Percentiles rank a stretch among this genome's conserved stretches.
Conservation (phyloP, 2,113 vertebrate species). For the Melanocharis versteri region DNA sequence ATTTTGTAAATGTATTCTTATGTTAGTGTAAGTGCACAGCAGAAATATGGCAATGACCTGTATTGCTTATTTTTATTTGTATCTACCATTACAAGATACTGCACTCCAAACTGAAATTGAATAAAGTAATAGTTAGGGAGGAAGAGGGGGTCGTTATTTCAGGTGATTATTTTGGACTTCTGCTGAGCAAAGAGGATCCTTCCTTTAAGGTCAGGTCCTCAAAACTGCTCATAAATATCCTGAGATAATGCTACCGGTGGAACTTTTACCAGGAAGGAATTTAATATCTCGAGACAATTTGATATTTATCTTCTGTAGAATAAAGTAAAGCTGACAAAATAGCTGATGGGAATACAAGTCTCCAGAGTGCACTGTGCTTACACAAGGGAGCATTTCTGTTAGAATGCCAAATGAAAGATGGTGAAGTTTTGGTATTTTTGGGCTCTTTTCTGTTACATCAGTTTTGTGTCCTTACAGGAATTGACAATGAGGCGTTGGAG, state of each 20-base stretch:
- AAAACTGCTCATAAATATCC: neutral
- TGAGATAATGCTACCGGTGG: neutral
- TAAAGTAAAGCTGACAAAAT: neutral
- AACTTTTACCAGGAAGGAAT: neutral
- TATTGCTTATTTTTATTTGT: neutral
- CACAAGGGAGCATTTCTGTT: neutral
- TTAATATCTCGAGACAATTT: neutral
- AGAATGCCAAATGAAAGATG: neutral
- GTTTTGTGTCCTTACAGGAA: neutral
- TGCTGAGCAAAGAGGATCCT: neutral
- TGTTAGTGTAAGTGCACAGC: neutral
- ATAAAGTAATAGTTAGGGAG: neutral
- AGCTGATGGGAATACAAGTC: neutral
- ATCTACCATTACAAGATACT: neutral
- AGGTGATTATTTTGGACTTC: neutral
- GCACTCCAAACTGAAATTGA: neutral
- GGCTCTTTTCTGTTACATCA: neutral
- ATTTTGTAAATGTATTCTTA: neutral
- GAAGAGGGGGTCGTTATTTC: neutral
- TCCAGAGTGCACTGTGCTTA: neutral
- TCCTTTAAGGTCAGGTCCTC: neutral
- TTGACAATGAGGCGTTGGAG: accelerated
- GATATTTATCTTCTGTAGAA: neutral
- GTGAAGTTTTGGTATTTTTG: neutral
- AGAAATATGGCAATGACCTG: neutral